A percentile compares a stretch with the other conserved stretches of the same genome.
Evolutionary conservation across 2,888 invertebrate species (phyloP).

Genomic region (Polia nebulosa): DNA sequence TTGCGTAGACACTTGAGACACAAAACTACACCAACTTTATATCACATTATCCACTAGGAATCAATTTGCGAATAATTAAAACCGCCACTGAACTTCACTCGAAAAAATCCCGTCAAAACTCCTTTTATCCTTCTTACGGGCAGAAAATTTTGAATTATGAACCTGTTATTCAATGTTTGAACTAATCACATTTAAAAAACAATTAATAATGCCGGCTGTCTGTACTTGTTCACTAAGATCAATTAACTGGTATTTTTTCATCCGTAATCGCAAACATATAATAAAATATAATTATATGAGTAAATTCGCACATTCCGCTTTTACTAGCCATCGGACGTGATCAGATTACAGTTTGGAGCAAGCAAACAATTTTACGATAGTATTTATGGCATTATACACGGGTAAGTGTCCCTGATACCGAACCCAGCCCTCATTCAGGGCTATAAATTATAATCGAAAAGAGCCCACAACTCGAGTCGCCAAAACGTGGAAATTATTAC

Average conservation of each 20-base stretch:
- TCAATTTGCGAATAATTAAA: too few species aligned
- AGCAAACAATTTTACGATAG: constrained; percentile 87
- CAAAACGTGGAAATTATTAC: constrained; percentile 87
- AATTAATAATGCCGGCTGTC: too few species aligned
- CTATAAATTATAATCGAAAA: constrained; percentile 89
- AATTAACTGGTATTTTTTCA: constrained; percentile 8
- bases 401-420: constrained; percentile 70
- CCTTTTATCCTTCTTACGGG: too few species aligned
- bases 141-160: too few species aligned
- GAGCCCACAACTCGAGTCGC: constrained; percentile 84
- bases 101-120: too few species aligned
- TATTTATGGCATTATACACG: constrained; percentile 84
- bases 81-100: too few species aligned
- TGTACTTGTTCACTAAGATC: background rate
- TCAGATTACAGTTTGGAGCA: constrained; percentile 78
- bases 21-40: too few species aligned
- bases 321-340: constrained; percentile 76
- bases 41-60: too few species aligned
- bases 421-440: constrained; percentile 76
- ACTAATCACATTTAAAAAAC: too few species aligned
- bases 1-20: too few species aligned
- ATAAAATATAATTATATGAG: constrained; percentile 61
- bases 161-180: too few species aligned
- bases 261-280: constrained; percentile 22
- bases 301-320: constrained; percentile 63